phyloP scores from a whole-genome alignment of 2,888 invertebrate genomes.

The Mongoloraphidia duomilia region DNA sequence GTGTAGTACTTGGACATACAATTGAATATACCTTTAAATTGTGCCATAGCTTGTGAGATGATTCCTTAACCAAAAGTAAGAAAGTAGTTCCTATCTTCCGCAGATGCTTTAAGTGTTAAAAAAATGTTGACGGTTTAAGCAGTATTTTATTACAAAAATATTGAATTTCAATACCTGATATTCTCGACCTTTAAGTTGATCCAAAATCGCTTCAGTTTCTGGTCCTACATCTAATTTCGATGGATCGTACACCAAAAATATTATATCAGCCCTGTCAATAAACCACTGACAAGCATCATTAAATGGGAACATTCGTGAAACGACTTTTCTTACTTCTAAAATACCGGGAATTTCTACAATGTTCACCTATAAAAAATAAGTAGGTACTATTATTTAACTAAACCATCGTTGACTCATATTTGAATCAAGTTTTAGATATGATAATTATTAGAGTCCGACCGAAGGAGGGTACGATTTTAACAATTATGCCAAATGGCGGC shows the following conservation, averaged over 20 bases:
- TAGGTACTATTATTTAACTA: background rate
- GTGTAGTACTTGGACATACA: too few species aligned
- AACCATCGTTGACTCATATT: background rate
- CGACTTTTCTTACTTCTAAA: constrained; percentile 83
- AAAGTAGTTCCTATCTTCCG: too few species aligned
- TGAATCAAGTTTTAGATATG: background rate
- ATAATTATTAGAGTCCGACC: too few species aligned
- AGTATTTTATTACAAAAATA: background rate
- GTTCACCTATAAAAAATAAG: constrained; percentile 51
- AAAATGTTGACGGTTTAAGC: too few species aligned
- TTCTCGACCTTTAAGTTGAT: constrained; percentile 87
- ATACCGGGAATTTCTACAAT: constrained; percentile 95
- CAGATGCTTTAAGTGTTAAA: too few species aligned
- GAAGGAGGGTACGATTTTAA: too few species aligned
- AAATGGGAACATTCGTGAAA: constrained; percentile 84
- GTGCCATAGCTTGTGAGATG: too few species aligned
- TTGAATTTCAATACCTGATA: constrained; percentile 47
- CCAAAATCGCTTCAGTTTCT: constrained; percentile 86
- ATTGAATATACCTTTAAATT: too few species aligned
- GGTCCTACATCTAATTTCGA: constrained; percentile 90
- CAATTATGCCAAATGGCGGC: too few species aligned
- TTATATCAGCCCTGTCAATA: constrained; percentile 88
- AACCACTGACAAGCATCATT: constrained; percentile 97
- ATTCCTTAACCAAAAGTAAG: too few species aligned
- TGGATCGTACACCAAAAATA: constrained; percentile 90